Percentiles rank a stretch among this genome's conserved stretches.
These are phyloP conservation scores for Pterocles burchelli DNA, from an alignment of 2,113 vertebrate species.

Conservation along the genomic window DNA sequence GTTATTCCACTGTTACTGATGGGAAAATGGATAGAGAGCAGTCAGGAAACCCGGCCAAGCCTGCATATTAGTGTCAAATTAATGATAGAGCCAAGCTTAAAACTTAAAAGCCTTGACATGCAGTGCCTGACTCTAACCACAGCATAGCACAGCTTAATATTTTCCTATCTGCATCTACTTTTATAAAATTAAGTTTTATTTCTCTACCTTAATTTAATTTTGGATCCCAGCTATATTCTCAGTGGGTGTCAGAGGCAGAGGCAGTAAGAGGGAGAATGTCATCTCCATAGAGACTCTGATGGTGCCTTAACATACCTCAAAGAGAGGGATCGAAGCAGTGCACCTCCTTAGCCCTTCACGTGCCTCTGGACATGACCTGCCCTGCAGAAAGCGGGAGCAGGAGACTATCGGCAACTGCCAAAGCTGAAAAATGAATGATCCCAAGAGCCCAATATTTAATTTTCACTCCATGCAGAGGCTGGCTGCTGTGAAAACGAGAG, in stretches of 20 bases:
- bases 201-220: neutral
- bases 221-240: neutral
- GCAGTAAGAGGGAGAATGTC: neutral
- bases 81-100: neutral
- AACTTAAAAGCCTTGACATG: neutral
- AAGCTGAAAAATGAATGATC: neutral
- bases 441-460: neutral
- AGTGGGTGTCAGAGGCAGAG: neutral
- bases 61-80: neutral
- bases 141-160: neutral
- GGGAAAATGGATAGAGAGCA: neutral
- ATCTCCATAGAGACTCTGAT: neutral
- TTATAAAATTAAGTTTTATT: neutral
- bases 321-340: neutral
- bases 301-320: neutral
- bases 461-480: neutral
- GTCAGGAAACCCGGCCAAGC: neutral
- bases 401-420: neutral
- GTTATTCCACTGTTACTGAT: neutral
- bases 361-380: neutral
- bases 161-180: neutral
- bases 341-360: neutral
- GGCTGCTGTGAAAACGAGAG: neutral
- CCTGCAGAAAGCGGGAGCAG: neutral
- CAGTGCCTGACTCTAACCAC: neutral